These are phyloP conservation scores for Parazoanthus swiftii DNA, from an alignment of 92 coral and sea anemone genomes.

Conservation along the genomic window DNA sequence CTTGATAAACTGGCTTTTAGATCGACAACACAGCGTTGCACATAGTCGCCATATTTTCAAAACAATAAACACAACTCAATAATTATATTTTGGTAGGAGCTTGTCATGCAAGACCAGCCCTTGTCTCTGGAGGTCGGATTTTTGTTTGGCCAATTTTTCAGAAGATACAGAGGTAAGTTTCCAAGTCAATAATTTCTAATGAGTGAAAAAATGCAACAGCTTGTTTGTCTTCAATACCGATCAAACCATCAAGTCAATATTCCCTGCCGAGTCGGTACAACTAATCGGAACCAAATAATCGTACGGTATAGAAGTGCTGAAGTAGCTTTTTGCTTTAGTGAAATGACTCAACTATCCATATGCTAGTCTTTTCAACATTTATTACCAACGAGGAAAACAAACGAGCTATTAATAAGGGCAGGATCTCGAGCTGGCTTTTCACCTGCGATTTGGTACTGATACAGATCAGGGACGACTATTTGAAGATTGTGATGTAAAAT, in stretches of 20 bases:
- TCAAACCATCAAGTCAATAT: neutral
- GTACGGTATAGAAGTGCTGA: too few relatives aligned
- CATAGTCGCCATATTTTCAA: constrained; percentile 25
- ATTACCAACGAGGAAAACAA: too few relatives aligned
- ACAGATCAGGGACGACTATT: neutral
- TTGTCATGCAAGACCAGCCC: constrained; percentile 82
- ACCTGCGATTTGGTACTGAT: too few relatives aligned
- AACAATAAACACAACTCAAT: neutral
- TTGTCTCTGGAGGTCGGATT: constrained; percentile 92
- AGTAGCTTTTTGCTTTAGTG: neutral
- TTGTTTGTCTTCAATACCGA: neutral
- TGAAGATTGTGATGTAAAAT: neutral
- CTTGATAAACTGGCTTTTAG: neutral
- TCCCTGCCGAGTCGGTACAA: too few relatives aligned
- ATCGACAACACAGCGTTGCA: neutral
- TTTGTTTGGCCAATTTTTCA: constrained; percentile 94
- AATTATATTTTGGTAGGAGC: constrained; percentile 65
- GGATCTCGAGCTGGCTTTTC: neutral
- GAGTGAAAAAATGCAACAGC: neutral
- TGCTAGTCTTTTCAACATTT: neutral
- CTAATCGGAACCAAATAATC: too few relatives aligned
- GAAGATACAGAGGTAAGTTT: constrained; percentile 86
- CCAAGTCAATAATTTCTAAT: neutral
- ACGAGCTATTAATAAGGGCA: neutral
- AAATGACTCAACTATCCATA: neutral